Evolutionary conservation across 2,797 vertebrate species (phyloP), one percentile per base, ranked within the genome.

Genomic region (Todus mexicanus): DNA sequence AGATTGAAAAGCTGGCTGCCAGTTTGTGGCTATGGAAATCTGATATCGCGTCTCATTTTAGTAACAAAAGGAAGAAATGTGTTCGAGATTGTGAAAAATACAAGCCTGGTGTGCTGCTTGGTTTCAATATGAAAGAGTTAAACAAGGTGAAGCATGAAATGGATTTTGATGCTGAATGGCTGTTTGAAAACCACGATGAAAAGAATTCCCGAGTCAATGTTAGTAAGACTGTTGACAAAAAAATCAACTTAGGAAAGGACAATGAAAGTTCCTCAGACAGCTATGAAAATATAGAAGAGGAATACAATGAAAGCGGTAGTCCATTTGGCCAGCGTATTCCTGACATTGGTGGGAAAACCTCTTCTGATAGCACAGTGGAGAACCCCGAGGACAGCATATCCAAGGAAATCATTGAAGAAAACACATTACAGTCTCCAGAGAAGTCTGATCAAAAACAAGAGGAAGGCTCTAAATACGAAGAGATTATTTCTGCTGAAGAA

Each of bases 21-120:
- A 99, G 98, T 65, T 96, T 99, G 60, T 99, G 99, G 99, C 96
- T 99, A n/a, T 99, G 99, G 99, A 99, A 99, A 95, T 99, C 99
- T 0, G 99, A 99, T 94, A 98, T 99, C n/a, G 98, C 98, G 2
- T 98, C 98, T 95, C 99, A 99, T 93, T 99, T 99, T 26, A 98
- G 98, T 83, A 99, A 98, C 96, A 98, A 98, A 68, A 98, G 99
- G 95, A 98, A 99, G 96, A 99, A 98, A 81, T 99, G 99, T 38
- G 96, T 98, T 21, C 96, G 98, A 79, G 99, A 99, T 78, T 99
- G 99, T 78, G 98, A 99, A 88, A 98, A 96, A 37, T 98, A 98
- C 89, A 98, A 97, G 29, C 96, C 98, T 6, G 97, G 97, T 3
- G 99, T 99, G 86, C 85, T 99, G 83, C 98, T 99, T 33, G 99